phyloP scores from a whole-genome alignment of 92 coral and sea anemone species.

The Muricea muricata region DNA sequence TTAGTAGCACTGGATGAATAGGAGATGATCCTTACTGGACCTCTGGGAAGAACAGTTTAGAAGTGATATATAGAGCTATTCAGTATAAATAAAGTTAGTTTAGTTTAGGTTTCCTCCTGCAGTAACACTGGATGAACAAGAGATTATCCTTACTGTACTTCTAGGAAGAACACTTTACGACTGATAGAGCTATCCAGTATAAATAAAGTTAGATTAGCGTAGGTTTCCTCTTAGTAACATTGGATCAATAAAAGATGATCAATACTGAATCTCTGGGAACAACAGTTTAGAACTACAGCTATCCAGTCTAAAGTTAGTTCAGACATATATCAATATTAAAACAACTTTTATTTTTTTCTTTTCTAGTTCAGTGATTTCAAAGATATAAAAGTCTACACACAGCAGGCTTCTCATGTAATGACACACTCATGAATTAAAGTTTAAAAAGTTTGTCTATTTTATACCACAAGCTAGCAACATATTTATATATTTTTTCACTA shows the following conservation, averaged over 20 bases:
- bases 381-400: slow-evolving; percentile 34
- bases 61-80: too few relatives aligned
- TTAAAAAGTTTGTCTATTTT: neutral
- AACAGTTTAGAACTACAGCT: neutral
- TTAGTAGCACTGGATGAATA: too few relatives aligned
- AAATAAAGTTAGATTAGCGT: neutral
- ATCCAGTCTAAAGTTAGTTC: neutral
- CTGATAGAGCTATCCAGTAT: too few relatives aligned
- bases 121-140: too few relatives aligned
- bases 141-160: too few relatives aligned
- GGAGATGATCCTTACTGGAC: too few relatives aligned
- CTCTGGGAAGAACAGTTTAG: too few relatives aligned
- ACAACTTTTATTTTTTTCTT: neutral
- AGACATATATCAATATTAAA: neutral
- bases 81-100: too few relatives aligned
- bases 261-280: too few relatives aligned
- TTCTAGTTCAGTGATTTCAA: slow-evolving; percentile 34
- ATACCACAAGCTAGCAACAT: neutral
- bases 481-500: neutral
- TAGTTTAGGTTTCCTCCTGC: too few relatives aligned
- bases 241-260: too few relatives aligned
- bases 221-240: neutral
- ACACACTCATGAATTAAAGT: neutral
- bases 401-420: slow-evolving; percentile 34
- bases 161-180: too few relatives aligned